Base-by-base conservation (phyloP, 1,140 invertebrate genomes). In the Penaeus japonicus region DNA sequence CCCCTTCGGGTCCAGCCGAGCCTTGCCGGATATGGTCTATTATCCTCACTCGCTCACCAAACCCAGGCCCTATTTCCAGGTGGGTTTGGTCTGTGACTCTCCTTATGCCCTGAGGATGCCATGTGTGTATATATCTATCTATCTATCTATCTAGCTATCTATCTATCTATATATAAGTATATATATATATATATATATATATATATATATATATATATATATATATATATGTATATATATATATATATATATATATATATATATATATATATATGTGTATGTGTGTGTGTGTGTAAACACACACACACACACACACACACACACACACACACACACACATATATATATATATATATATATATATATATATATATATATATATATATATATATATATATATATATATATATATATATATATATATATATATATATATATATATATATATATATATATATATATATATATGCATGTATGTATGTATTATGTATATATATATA, bases 31-130 rank as follows among this genome's bases (percentile, higher is more conserved):
- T 15, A 88, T 83, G 78, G 87, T 88, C 53, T 78, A 84, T 65
- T 88, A 88, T 65, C 87, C 80, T 18, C 87, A 88, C 79, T 88
- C 87, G 12, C 17, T 78, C 65, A 88, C 87, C n/a, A 83, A 59
- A 18, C 81, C 87, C 4, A 39, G 10, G 3, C 59, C 57, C 17
- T 88, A 77, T 53, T 84, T 75, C 4, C 55, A 77, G 87, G 87
- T 78, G 35, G 83, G 32, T 7, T n/a, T n/a, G n/a, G n/a, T n/a
- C n/a, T n/a, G n/a, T n/a, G n/a, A n/a, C n/a, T n/a, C n/a, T n/a
- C n/a, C n/a, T n/a, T n/a, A n/a, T n/a, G n/a, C n/a, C n/a, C n/a
- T n/a, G n/a, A n/a, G n/a, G n/a, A n/a, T n/a, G n/a, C 4, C 55
- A 77, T 80, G 87, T 78, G 35, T 78, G 32, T 7, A 77, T 32